phyloP scores from a whole-genome alignment of 2,113 vertebrate genomes.

The Notarius lentiginosus region DNA sequence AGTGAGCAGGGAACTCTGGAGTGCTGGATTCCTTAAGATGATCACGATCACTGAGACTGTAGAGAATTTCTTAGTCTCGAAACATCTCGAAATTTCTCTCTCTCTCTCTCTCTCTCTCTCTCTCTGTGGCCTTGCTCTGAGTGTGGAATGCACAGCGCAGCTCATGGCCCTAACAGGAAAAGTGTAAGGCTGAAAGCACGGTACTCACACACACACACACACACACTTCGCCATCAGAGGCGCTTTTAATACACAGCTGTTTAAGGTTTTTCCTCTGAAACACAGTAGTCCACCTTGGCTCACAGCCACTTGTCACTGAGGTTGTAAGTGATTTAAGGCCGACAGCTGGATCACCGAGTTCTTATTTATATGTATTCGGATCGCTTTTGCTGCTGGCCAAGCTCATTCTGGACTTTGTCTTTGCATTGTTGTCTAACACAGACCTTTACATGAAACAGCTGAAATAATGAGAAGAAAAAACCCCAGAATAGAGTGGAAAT shows the following conservation, averaged over 20 bases:
- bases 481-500: conserved; percentile 56
- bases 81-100: not conserved
- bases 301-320: conserved; percentile 72
- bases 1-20: too few relatives aligned
- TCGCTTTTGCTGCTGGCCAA: conserved; percentile 66
- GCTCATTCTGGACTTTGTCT: conserved; percentile 70
- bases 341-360: conserved; percentile 76
- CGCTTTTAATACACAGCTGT: conserved; percentile 57
- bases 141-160: conserved; percentile 67
- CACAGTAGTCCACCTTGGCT: conserved; percentile 64
- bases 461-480: conserved; percentile 39
- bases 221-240: not conserved
- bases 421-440: conserved; percentile 64
- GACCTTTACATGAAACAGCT: conserved; percentile 60
- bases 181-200: conserved; percentile 58
- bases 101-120: conserved; percentile 22
- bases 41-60: conserved; percentile 5
- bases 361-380: conserved; percentile 75
- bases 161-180: conserved; percentile 71
- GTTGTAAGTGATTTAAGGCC: conserved; percentile 72
- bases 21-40: too few relatives aligned
- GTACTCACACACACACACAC: not conserved
- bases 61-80: conserved; percentile 11
- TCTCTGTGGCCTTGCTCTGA: conserved; percentile 52
- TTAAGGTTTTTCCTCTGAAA: conserved; percentile 67